phyloP scores from a whole-genome alignment of 2,113 vertebrate genomes.

The Butorides virescens region DNA sequence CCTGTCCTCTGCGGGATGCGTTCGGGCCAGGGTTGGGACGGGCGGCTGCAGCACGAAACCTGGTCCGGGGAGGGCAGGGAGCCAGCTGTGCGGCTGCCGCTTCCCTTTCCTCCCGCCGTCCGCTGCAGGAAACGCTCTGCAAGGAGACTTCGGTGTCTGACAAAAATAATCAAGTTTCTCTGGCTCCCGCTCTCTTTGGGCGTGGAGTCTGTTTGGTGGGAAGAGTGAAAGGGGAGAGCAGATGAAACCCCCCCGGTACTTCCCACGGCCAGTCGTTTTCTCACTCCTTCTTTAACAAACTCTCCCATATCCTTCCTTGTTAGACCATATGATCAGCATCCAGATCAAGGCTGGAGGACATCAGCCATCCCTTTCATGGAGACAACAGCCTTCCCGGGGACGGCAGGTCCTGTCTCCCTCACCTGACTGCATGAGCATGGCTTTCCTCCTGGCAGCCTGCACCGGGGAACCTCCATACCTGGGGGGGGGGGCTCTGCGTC shows the following conservation, averaged over 20 bases:
- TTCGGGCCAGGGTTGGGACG: background rate
- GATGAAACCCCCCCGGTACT: background rate
- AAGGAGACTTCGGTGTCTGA: background rate
- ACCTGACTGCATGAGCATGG: accelerated
- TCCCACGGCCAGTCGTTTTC: background rate
- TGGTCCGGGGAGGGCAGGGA: background rate
- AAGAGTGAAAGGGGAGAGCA: background rate
- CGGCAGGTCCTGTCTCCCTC: background rate
- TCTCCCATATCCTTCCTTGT: background rate
- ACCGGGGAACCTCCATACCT: background rate
- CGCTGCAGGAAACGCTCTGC: background rate
- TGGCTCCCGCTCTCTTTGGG: background rate
- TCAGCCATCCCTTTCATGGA: background rate
- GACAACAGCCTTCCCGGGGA: background rate
- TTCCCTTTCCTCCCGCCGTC: accelerated
- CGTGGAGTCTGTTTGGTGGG: background rate
- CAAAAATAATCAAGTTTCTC: background rate
- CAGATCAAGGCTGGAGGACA: accelerated
- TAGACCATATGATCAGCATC: background rate
- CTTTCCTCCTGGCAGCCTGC: background rate
- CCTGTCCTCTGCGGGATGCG: accelerated
- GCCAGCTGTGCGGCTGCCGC: background rate
- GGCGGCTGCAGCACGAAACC: accelerated
- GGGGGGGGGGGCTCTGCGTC: background rate
- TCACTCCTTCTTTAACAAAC: background rate